Base-by-base conservation (phyloP, 2,797 vertebrate genomes). In the Thripadectes ignobilis region DNA sequence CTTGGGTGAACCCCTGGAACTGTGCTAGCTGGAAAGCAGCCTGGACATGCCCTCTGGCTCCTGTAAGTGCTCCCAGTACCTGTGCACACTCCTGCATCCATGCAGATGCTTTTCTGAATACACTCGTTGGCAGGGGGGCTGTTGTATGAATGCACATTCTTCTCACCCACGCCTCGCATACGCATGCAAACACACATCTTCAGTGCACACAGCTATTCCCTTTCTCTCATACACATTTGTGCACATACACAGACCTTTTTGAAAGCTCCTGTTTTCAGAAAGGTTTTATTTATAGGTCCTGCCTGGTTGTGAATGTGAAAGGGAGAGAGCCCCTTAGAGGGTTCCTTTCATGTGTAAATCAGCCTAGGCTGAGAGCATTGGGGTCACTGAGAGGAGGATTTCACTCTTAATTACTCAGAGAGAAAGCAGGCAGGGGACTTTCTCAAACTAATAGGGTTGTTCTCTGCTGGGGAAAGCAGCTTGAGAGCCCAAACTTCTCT, bases 301-400 rank as follows among this genome's bases (percentile, higher is more conserved):
- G 94, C 97, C 93, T 97, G 93, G 91, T 97, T 97, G 95, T 96
- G 97, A 96, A 97, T 97, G 97, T 97, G 98, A 98, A 98, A 98
- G 94, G 93, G 97, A 97, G 97, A 97, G 96, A 97, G 93, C 95
- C 92, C 96, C 96, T 96, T 93, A 77, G 87, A 92, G 95, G 89
- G 89, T 92, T 97, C 97, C 97, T 98, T 98, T 98, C 98, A 98
- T 98, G 98, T 98, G 98, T 97, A 98, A 98, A 98, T 98, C 97
- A 98, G 97, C 94, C 94, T 49, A 83, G 95, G 94, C 96, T 95
- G 9, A 89, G 96, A 97, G 98, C 97, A 41, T 52, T 84, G 72
- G 96, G 97, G 98, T 98, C 97, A 98, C 91, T 13, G 61, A 95
- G 97, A 97, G 98, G 97, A 96, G 97, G 97, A 97, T 97, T 98